Base-by-base conservation (phyloP, 2,113 vertebrate species). In the Brachyhypopomus occidentalis region DNA sequence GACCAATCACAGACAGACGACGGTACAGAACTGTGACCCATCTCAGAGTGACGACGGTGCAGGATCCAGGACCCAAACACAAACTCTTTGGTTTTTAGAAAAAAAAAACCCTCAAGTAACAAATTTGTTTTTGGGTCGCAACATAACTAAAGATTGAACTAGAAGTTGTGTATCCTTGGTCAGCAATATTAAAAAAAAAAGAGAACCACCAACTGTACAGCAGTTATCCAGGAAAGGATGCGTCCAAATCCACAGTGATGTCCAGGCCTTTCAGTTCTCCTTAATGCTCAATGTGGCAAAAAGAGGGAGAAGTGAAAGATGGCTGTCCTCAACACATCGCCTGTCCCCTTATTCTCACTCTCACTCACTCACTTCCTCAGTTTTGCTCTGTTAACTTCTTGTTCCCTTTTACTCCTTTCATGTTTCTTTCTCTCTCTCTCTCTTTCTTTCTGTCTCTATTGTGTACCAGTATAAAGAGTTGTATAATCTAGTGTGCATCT, bases 181-280 rank as follows among this genome's bases (percentile, higher is more conserved):
- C 74, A 83, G 77, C 77, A 25, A 8, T 69, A 36, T 30, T 30
- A 48, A 74, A 64, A 23, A 9, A 71, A 64, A 55, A 78, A 19
- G 55, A 62, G 59, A 45, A 73, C 45, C 20, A 71, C 36, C 70
- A 72, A 78, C 19, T 55, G 63, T 38, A 81, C 41, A 71, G 8
- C 11, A 79, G 34, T 34, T 30, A 22, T 63, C 56, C 25, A 58
- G 66, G 41, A 78, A 82, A 74, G 52, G 76, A 80, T 77, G 36
- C 38, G 41, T 74, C 36, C 14, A 38, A 52, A 81, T 79, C 80
- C 86, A 84, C 81, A 83, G 83, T 83, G 83, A 83, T 87, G 14
- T 25, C 22, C 45, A 34, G 34, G 25, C 41, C 5, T 72, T 71
- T 72, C 58, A 70, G 55, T 75, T 80, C 80, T 78, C 78, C 64